These are phyloP conservation scores for Drosophila oshimai DNA, from an alignment of 1,140 invertebrate genomes.

Conservation along the genomic window DNA sequence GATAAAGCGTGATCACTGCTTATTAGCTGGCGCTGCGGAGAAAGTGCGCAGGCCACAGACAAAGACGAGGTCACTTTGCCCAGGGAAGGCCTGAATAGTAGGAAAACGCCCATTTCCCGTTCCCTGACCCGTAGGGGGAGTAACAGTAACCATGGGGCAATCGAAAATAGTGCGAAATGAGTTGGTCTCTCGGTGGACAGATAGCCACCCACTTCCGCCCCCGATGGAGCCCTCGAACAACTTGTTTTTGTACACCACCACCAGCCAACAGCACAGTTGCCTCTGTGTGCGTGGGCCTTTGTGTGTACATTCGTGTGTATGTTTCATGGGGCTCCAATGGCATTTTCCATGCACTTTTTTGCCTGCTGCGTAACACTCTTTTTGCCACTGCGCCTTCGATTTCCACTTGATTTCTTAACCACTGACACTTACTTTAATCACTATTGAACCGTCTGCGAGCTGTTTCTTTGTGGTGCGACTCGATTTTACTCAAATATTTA, in stretches of 20 bases:
- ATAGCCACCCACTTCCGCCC: conserved; percentile 10
- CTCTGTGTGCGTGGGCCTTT: conserved; percentile 27
- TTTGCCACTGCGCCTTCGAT: neutral
- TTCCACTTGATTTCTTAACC: neutral
- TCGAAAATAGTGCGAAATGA: conserved; percentile 20
- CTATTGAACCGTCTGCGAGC: neutral
- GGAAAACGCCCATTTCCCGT: conserved; percentile 72
- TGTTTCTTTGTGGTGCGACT: conserved; percentile 26
- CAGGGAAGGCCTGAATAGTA: neutral
- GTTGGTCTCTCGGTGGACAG: conserved; percentile 9
- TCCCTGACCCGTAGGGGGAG: conserved; percentile 3
- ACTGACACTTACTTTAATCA: conserved; percentile 54
- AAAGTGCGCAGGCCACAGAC: conserved; percentile 56
- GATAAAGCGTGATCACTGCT: conserved; percentile 49
- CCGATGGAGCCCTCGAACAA: conserved; percentile 29
- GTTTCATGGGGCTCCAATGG: conserved; percentile 57
- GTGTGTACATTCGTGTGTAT: conserved; percentile 48
- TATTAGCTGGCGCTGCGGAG: conserved; percentile 36
- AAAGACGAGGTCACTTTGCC: conserved; percentile 29
- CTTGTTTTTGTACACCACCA: conserved; percentile 71
- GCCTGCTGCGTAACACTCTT: conserved; percentile 59
- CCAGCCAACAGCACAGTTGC: conserved; percentile 20
- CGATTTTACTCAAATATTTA: conserved; percentile 43
- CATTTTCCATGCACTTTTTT: conserved; percentile 60
- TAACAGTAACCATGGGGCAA: conserved; percentile 15